These are phyloP conservation scores for Lomographa bimaculata DNA, from an alignment of 2,888 invertebrate species.

Conservation along the genomic window DNA sequence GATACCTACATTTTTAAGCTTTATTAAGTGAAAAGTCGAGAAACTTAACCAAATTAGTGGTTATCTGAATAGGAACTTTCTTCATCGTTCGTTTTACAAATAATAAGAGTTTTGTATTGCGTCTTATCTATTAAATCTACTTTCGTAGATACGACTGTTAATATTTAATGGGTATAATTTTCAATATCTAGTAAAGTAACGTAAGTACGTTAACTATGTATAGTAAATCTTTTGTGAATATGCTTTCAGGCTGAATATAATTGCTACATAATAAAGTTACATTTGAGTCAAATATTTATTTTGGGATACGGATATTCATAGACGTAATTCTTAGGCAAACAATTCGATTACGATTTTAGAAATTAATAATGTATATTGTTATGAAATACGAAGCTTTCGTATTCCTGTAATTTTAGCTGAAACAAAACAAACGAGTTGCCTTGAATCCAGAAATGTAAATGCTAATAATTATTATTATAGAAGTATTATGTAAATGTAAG, in stretches of 20 bases:
- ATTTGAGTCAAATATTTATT: constrained; percentile 35
- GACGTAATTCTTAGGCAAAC: constrained; percentile 38
- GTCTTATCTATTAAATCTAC: constrained; percentile 28
- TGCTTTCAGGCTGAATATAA: constrained; percentile 35
- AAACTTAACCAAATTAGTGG: constrained; percentile 10
- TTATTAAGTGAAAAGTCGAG: constrained; percentile 20
- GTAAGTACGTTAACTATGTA: no score
- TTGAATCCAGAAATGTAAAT: constrained; percentile 66
- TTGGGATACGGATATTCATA: constrained; percentile 46
- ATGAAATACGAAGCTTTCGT: constrained; percentile 48
- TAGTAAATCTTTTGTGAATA: constrained; percentile 31
- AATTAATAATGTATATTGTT: constrained; percentile 42
- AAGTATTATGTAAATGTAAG: constrained; percentile 40
- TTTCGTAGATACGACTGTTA: constrained; percentile 31
- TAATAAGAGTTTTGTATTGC: constrained; percentile 33
- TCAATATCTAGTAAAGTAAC: no score
- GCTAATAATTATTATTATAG: constrained; percentile 38
- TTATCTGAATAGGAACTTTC: constrained; percentile 8
- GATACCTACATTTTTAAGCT: constrained; percentile 32
- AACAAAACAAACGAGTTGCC: constrained; percentile 72
- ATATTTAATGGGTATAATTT: constrained; percentile 19
- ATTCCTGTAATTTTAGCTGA: constrained; percentile 56
- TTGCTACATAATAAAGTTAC: constrained; percentile 38
- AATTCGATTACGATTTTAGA: constrained; percentile 39
- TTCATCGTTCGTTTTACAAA: constrained; percentile 24